Conservation (phyloP, 2,797 vertebrate genomes). For the Enteromius mattozi region DNA sequence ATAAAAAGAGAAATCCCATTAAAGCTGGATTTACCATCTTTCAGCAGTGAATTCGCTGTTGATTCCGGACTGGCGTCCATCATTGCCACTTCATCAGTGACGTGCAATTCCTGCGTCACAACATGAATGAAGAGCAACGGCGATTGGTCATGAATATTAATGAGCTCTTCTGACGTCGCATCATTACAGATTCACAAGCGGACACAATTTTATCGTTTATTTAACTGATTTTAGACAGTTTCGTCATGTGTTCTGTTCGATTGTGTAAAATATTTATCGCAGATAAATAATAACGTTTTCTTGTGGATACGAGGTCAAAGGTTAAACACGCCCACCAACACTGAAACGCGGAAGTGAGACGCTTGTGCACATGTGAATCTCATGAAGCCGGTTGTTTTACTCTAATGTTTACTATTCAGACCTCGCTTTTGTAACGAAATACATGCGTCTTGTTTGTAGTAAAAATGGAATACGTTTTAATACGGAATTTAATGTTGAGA, state of each 20-base stretch:
- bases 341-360: constrained; percentile 3
- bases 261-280: background rate
- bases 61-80: constrained; percentile 82
- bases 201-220: background rate
- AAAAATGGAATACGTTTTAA: background rate
- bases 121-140: background rate
- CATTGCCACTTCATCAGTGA: constrained; percentile 76
- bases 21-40: constrained; percentile 71
- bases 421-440: background rate
- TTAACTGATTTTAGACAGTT: background rate
- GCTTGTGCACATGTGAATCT: background rate
- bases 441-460: background rate
- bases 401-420: background rate
- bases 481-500: background rate
- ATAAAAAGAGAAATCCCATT: background rate
- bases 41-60: constrained; percentile 70
- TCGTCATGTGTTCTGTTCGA: background rate
- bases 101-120: constrained; percentile 57
- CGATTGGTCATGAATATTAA: constrained; percentile 16
- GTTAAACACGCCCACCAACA: constrained; percentile 19
- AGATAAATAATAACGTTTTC: background rate
- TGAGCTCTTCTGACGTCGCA: background rate
- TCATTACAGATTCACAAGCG: too few relatives aligned
- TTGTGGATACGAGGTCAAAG: background rate
- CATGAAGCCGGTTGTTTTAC: background rate